phyloP scores from a whole-genome alignment of 2,113 vertebrate genomes.

The Rhinogobius similis region DNA sequence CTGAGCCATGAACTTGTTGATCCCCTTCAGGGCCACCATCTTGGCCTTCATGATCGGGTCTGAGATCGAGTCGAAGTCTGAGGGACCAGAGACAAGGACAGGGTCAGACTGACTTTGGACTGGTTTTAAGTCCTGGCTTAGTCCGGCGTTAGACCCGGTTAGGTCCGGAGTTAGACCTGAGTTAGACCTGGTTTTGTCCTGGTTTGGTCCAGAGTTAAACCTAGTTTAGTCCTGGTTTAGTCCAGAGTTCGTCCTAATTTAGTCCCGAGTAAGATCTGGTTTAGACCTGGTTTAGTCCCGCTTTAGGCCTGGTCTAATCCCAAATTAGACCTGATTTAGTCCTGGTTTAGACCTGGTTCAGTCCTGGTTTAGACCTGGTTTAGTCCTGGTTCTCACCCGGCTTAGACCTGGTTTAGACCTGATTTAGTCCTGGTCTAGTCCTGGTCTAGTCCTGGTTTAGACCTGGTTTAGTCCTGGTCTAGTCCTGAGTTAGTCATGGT shows the following conservation, averaged over 20 bases:
- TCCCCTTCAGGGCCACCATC: slow-evolving; percentile 97
- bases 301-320: background rate
- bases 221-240: too few species aligned
- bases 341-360: background rate
- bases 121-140: background rate
- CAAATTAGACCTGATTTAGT: background rate
- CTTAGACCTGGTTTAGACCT: background rate
- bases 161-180: background rate
- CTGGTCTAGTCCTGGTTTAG: background rate
- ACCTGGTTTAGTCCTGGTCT: background rate
- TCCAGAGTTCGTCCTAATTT: too few species aligned
- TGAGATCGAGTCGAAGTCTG: slow-evolving; percentile 93
- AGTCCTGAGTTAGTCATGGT: too few species aligned
- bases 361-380: background rate
- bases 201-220: too few species aligned
- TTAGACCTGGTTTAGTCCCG: too few species aligned
- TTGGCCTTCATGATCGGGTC: slow-evolving; percentile 99
- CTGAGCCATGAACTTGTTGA: slow-evolving; percentile 98
- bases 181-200: background rate
- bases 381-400: too few species aligned
- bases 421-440: background rate
- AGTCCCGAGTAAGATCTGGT: too few species aligned
- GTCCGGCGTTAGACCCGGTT: background rate
- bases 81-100: slow-evolving; percentile 5
- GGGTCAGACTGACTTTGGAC: background rate